Conservation (phyloP, 2,113 vertebrate species). For the Cyphomyrus discorhynchus region DNA sequence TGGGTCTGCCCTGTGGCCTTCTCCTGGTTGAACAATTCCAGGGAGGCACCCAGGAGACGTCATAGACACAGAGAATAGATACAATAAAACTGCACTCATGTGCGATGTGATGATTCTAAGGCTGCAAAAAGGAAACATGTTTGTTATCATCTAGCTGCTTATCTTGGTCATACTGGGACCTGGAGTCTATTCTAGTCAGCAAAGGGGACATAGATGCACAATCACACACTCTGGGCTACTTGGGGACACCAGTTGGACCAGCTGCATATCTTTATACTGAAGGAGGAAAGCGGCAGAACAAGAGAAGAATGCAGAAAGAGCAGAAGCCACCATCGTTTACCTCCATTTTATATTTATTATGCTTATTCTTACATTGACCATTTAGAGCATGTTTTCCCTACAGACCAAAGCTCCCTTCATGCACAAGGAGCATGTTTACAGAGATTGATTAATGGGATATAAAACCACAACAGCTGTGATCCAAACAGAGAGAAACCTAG, state of each 20-base stretch:
- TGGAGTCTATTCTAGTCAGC: neutral
- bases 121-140: neutral
- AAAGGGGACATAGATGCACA: neutral
- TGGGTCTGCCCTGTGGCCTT: neutral
- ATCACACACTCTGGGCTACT: neutral
- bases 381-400: neutral
- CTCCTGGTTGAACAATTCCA: neutral
- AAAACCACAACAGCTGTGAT: conserved; percentile 7
- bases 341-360: neutral
- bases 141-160: neutral
- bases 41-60: neutral
- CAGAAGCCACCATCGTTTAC: neutral
- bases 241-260: neutral
- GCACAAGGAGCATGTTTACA: neutral
- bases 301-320: neutral
- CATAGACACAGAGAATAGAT: neutral
- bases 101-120: neutral
- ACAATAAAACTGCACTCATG: neutral
- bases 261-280: neutral
- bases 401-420: neutral
- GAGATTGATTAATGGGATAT: conserved; percentile 16
- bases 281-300: neutral
- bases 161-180: neutral
- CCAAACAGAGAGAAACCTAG: neutral
- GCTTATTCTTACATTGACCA: neutral